These are phyloP conservation scores for Ennomos fuscantarius DNA, from an alignment of 2,888 invertebrate species.

Conservation along the genomic window DNA sequence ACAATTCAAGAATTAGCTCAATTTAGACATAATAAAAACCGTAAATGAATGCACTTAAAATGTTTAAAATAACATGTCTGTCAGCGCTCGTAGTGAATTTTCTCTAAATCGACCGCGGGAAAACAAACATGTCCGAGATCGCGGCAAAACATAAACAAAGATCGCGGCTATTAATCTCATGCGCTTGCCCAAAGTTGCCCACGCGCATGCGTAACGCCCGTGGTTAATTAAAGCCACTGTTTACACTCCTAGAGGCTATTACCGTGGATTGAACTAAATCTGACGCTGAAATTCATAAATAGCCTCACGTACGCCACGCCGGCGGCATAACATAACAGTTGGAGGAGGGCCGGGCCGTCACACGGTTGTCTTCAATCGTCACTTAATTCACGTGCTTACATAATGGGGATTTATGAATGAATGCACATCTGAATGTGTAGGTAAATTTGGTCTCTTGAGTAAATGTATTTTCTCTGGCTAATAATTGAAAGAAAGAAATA, in stretches of 20 bases:
- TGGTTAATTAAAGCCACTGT: conserved; percentile 76
- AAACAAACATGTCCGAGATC: conserved; percentile 72
- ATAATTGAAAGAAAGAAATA: no score
- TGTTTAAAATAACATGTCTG: conserved; percentile 60
- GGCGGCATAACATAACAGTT: conserved; percentile 32
- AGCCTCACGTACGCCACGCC: conserved; percentile 64
- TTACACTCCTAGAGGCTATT: conserved; percentile 73
- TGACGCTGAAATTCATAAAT: conserved; percentile 68
- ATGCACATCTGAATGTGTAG: no score
- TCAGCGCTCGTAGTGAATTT: conserved; percentile 77
- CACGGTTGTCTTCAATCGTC: conserved; percentile 51
- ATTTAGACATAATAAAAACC: conserved; percentile 17
- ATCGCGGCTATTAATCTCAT: conserved; percentile 67
- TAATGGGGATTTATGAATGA: no score
- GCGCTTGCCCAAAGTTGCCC: conserved; percentile 61
- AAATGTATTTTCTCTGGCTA: no score
- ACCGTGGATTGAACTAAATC: conserved; percentile 69
- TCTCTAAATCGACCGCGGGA: conserved; percentile 68
- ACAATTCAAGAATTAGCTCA: conserved; percentile 15
- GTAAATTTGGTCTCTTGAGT: no score
- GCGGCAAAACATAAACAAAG: conserved; percentile 62
- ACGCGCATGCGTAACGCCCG: conserved; percentile 68
- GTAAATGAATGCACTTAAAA: conserved; percentile 35
- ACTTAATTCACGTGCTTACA: neutral
- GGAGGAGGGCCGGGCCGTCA: conserved; percentile 44